Evolutionary conservation across 2,113 vertebrate species (phyloP), one percentile per base, ranked within the genome.

Genomic region (Globicephala melas): DNA sequence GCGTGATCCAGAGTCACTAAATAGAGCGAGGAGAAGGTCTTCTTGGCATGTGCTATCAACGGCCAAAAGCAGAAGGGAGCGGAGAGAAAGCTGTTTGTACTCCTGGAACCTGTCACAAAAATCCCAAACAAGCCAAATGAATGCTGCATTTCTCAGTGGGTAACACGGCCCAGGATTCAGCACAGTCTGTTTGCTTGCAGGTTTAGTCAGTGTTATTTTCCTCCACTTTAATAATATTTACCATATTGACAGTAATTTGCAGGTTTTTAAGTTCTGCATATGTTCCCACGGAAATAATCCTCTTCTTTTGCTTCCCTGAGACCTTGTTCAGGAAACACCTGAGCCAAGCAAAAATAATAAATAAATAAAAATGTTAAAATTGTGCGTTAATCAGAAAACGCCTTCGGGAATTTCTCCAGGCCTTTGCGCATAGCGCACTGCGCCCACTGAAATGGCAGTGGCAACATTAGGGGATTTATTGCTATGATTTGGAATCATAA

Each of bases 61-160:
- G 62, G 70, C 70, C 0, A 0, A 18, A 15, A 20, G 91, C 89
- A 93, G 68, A 93, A 38, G 94, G 71, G 0, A 6, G 62, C 3
- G 17, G 82, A 71, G 94, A 38, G 73, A 81, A 98, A 91, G 95
- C 81, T 95, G 86, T 70, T 47, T 23, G 36, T n/a, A 10, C 4
- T 47, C 95, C 95, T 92, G 97, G 79, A 93, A 63, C 89, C 90
- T 85, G 97, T 80, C 96, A 92, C 31, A 60, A 93, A 96, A 98
- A 90, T 23, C 96, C 97, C 95, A 86, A 94, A 90, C 76, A 9
- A 93, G 91, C 36, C 60, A 53, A 93, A 94, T 2, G 68, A 95
- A 88, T 3, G 62, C 20, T 44, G 15, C 1, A 2, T 4, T 86
- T 97, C 97, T 96, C 97, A 20, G 31, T 23, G 71, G 97, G 92